These are phyloP conservation scores for Trachops cirrhosus DNA, from an alignment of 2,797 vertebrate species.

Conservation along the genomic window DNA sequence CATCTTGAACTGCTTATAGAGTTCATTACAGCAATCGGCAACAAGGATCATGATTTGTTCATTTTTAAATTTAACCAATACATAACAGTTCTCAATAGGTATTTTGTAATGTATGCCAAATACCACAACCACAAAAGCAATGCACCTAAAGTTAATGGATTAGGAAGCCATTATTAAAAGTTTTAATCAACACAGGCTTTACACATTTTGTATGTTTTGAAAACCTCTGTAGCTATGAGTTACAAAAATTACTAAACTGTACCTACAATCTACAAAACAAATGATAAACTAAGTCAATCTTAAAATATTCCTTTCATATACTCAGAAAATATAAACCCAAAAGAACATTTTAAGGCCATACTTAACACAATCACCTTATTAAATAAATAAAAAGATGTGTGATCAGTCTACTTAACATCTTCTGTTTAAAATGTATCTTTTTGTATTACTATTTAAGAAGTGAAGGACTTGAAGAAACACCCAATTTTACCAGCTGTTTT, in stretches of 20 bases:
- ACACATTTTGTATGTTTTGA: neutral
- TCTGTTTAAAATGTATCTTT: slow-evolving; percentile 12
- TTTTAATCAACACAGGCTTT: neutral
- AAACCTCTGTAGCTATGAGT: neutral
- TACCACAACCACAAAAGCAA: neutral
- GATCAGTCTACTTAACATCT: neutral
- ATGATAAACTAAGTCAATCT: neutral
- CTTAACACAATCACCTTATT: neutral
- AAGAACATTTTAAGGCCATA: neutral
- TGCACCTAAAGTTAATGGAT: neutral
- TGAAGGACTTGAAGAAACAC: neutral
- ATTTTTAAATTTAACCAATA: neutral
- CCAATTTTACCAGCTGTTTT: neutral
- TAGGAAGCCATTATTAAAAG: neutral
- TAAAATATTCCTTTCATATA: neutral
- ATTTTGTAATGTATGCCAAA: neutral
- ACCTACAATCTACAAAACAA: neutral
- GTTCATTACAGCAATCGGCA: neutral
- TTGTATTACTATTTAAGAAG: slow-evolving; percentile 31
- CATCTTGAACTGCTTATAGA: neutral
- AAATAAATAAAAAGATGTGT: neutral
- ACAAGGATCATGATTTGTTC: neutral
- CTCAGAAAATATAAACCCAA: slow-evolving; percentile 28
- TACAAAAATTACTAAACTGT: neutral
- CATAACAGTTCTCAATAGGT: neutral